Percentiles rank a stretch among this genome's conserved stretches.
Conservation (phyloP, 2,797 vertebrate species). For the Antrozous pallidus region DNA sequence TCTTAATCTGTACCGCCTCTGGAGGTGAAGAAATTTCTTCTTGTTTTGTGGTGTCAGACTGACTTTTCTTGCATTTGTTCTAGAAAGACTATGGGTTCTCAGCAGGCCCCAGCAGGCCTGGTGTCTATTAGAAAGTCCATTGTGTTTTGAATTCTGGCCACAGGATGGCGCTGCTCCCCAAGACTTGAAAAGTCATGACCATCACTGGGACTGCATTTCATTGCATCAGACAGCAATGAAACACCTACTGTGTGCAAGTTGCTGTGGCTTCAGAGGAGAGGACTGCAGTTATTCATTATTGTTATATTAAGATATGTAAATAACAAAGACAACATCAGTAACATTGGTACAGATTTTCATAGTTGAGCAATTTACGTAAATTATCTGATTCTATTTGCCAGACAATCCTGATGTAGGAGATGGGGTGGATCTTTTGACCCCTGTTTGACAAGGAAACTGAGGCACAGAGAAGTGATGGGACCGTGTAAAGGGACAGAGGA, state of each 20-base stretch:
- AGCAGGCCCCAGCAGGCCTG: rapidly evolving
- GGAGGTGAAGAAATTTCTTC: neutral
- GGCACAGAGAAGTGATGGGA: neutral
- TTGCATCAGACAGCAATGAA: neutral
- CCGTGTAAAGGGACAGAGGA: neutral
- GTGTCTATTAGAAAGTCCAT: neutral
- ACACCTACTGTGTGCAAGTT: conserved; percentile 32
- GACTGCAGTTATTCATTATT: neutral
- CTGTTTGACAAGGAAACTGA: conserved; percentile 1
- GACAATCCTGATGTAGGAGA: neutral
- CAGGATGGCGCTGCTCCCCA: conserved; percentile 80
- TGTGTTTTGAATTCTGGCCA: conserved; percentile 59
- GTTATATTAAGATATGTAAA: neutral
- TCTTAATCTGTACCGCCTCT: neutral
- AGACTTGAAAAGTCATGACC: conserved; percentile 24
- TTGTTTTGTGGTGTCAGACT: neutral
- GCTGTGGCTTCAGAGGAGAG: neutral
- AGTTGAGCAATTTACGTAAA: neutral
- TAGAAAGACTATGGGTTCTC: neutral
- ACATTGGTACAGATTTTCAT: neutral
- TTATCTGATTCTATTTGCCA: neutral
- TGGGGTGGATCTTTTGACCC: neutral
- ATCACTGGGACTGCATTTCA: rapidly evolving
- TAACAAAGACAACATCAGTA: neutral
- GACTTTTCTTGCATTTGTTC: neutral